Percentiles rank a stretch among this genome's conserved stretches.
Conservation (phyloP, 2,888 invertebrate genomes). For the Epiblema foenella region DNA sequence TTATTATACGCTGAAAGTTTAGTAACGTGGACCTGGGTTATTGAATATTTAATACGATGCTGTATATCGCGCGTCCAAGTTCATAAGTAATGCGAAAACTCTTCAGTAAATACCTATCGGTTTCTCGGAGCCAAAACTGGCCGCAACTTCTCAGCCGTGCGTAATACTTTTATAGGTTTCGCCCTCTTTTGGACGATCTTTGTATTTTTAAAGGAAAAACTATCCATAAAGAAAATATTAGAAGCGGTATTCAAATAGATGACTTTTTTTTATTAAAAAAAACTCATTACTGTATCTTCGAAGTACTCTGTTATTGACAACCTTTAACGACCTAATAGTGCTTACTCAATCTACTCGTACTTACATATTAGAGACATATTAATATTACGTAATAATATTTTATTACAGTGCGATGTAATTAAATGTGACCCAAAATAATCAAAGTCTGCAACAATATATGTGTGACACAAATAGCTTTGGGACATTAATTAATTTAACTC, state of each 20-base stretch:
- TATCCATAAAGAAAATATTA: neutral
- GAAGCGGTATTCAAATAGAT: too few relatives aligned
- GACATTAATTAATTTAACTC: slow-evolving; percentile 41
- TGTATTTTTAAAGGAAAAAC: neutral
- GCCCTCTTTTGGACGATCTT: neutral
- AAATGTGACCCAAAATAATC: slow-evolving; percentile 2
- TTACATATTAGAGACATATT: too few relatives aligned
- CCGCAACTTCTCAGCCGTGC: neutral
- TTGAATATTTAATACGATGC: slow-evolving; percentile 24
- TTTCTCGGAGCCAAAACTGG: neutral
- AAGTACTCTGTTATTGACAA: too few relatives aligned
- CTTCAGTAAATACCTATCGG: slow-evolving; percentile 13
- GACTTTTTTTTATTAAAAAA: too few relatives aligned
- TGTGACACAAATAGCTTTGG: slow-evolving; percentile 34
- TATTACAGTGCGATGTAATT: neutral
- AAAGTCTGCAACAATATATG: slow-evolving; percentile 26
- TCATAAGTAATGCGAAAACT: slow-evolving; percentile 12
- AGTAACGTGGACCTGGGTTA: slow-evolving; percentile 10
- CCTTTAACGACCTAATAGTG: too few relatives aligned
- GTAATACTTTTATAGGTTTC: neutral
- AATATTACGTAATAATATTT: neutral
- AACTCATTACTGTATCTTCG: too few relatives aligned
- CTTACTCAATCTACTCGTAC: too few relatives aligned
- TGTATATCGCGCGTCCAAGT: neutral
- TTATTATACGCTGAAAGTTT: slow-evolving; percentile 6